Evolutionary conservation across 1,140 invertebrate genomes (phyloP).

Genomic region (Procambarus virginalis): DNA sequence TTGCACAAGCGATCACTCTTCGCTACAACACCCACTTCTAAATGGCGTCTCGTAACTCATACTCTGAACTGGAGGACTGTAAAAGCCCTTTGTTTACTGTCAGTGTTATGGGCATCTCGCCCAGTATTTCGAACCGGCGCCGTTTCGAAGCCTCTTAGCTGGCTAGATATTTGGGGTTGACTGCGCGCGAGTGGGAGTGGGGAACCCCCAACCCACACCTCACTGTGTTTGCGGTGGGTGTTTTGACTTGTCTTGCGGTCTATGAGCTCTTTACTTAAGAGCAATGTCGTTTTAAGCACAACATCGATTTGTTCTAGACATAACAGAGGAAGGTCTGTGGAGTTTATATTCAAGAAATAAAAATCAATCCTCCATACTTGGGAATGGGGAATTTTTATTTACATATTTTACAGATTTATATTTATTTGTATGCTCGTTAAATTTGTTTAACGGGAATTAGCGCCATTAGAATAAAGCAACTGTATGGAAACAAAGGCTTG

Average conservation of each 20-base stretch:
- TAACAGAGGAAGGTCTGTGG: background rate
- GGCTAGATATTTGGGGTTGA: too few species aligned
- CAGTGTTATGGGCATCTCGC: too few species aligned
- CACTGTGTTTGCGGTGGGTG: background rate
- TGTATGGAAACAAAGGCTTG: too few species aligned
- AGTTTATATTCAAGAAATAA: background rate
- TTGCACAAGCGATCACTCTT: background rate
- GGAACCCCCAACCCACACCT: too few species aligned
- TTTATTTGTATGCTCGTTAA: too few species aligned
- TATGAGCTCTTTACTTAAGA: background rate
- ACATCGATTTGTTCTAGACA: background rate
- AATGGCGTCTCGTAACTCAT: conserved; percentile 1
- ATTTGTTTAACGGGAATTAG: too few species aligned
- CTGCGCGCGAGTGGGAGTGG: too few species aligned
- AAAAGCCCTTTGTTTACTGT: background rate
- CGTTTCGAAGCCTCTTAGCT: too few species aligned
- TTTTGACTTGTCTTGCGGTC: background rate
- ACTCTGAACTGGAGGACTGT: background rate
- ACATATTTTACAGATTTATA: too few species aligned
- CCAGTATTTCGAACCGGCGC: too few species aligned
- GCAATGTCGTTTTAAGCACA: background rate
- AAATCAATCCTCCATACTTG: background rate
- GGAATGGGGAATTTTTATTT: too few species aligned
- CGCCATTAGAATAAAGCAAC: too few species aligned
- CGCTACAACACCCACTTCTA: background rate